These are phyloP conservation scores for Halcyon leucocephala DNA, from an alignment of 2,797 vertebrate genomes.

Conservation along the genomic window DNA sequence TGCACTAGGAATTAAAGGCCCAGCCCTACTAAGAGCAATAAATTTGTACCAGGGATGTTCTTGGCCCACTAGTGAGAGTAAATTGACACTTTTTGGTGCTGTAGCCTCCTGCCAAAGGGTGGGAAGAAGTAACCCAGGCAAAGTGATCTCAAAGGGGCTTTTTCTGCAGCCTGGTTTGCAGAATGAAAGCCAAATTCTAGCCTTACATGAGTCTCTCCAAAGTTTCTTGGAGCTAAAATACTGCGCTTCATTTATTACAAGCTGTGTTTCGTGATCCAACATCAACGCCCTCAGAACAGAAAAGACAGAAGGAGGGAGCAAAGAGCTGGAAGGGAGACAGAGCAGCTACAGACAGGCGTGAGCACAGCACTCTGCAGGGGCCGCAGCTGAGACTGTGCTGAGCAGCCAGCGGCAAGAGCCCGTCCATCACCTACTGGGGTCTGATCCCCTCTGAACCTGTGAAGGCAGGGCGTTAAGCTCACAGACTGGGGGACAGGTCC, in stretches of 20 bases:
- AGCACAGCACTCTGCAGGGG: not conserved
- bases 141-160: not conserved
- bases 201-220: not conserved
- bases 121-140: constrained; percentile 33
- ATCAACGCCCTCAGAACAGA: not conserved
- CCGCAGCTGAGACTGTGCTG: accelerated
- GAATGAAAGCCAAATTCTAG: constrained; percentile 21
- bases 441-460: not conserved
- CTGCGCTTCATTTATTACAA: not conserved
- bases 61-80: constrained; percentile 19
- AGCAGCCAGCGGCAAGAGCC: not conserved
- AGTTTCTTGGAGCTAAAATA: constrained; percentile 4
- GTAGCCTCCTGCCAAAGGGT: constrained; percentile 23
- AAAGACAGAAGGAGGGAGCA: not conserved
- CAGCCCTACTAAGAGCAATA: constrained; percentile 68
- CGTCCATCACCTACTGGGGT: not conserved
- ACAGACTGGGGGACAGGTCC: not conserved
- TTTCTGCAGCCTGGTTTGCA: not conserved
- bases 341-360: not conserved
- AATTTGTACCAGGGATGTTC: constrained; percentile 62
- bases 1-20: constrained; percentile 61
- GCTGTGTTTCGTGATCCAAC: not conserved
- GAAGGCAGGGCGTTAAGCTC: not conserved
- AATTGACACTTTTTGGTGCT: constrained; percentile 47
- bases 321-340: not conserved